Base-by-base conservation (phyloP, 2,113 vertebrate species). In the Tricholaema leucomelas region DNA sequence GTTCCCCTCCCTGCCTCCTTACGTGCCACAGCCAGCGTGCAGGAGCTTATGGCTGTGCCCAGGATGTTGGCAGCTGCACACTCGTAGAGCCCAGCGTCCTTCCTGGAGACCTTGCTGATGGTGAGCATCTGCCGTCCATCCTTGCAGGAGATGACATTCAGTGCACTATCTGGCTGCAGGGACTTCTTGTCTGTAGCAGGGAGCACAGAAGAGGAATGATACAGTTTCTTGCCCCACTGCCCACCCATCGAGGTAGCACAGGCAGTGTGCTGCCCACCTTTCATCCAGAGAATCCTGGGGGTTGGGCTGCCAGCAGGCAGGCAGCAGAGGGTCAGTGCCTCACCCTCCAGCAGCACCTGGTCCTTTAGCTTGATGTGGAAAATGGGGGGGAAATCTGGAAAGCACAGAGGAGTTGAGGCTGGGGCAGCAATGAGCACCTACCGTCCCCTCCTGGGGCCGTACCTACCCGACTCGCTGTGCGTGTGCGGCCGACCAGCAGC, bases 361-460 rank as follows among this genome's bases (percentile, higher is more conserved):
- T 99, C 99, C 97, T 99, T 98, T 95, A 99, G 97, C 85, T 99
- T 99, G 94, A 99, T 99, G 95, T 99, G 99, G 97, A 99, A 99
- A 85, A 99, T 95, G 8, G 99, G 99, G 81, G 98, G 98, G 58
- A 99, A 99, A 95, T 99, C 99, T 99, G 95, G n/a, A 73, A 50
- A 77, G 59, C 31, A 52, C 16, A 46, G 36, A 15, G 23, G 6
- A 28, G 21, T 64, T 64, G 35, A 82, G 38, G 33, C 55, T 71
- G 15, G 30, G 78, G 28, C 77, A 48, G 27, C 9, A 12, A 76
- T 27, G 75, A 10, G n/a, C 42, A 59, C 15, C 8, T 2, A 0
- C 9, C 31, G 3, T 44, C 64, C 42, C 2, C 0, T 16, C 38
- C 35, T 0, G 1, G 12, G 30, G 25, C 35, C 27, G 23, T 46